Conservation (phyloP, 2,888 invertebrate genomes). For the Dorcus parallelipipedus region DNA sequence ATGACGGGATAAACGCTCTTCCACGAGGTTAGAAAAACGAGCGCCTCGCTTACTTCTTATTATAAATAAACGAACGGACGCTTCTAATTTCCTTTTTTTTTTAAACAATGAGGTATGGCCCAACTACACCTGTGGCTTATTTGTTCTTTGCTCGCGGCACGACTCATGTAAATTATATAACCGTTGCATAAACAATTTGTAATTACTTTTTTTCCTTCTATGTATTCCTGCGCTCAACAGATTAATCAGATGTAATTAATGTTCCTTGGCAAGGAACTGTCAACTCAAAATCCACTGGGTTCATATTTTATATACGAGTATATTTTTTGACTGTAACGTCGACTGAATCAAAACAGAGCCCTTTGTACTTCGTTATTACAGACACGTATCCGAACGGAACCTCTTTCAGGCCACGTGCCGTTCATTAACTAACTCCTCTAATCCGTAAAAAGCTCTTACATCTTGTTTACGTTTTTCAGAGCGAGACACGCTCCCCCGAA, state of each 20-base stretch:
- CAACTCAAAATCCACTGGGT: no score
- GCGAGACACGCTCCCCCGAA: slow-evolving; percentile 5
- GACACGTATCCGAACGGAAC: not conserved
- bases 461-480: slow-evolving; percentile 5
- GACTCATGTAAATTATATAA: slow-evolving; percentile 1
- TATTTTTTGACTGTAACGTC: no score
- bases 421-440: slow-evolving; percentile 12
- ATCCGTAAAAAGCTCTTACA: slow-evolving; percentile 13
- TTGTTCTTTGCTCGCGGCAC: not conserved
- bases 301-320: no score
- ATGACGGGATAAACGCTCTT: not conserved
- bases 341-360: no score
- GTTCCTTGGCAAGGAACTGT: no score
- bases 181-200: not conserved
- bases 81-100: not conserved
- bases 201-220: no score
- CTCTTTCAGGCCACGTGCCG: slow-evolving; percentile 12
- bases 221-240: no score
- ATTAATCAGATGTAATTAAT: no score
- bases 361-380: no score
- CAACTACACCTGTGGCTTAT: slow-evolving; percentile 1
- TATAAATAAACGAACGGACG: not conserved
- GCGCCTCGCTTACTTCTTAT: not conserved
- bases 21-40: not conserved
- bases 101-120: not conserved